Evolutionary conservation across 2,888 invertebrate genomes (phyloP), one percentile per base, ranked within the genome.

Genomic region (Thysanoteuthis rhombus): DNA sequence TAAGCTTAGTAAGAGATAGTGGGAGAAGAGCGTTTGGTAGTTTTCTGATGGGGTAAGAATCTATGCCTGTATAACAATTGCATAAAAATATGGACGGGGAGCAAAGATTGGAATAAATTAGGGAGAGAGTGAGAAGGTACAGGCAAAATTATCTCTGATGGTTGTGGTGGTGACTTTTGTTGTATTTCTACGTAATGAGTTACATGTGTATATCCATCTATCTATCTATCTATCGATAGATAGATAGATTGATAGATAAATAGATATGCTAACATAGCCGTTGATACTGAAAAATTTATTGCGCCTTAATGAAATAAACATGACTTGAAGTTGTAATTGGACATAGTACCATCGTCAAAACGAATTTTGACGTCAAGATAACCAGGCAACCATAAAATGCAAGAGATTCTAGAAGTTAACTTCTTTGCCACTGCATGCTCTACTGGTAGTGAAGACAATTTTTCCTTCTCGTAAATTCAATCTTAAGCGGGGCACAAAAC

Each of bases 361-460:
- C 75, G 75, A 36, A 75, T 36, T 75, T 75, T 75, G 75, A 75
- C 75, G 75, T 75, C 12, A 75, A 75, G 75, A 36, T 36, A 75
- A 75, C 75, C 75, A 75, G 75, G 75, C 75, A 75, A 75, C 75
- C 75, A 75, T 75, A 75, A 75, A 75, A 75, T 75, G n/a, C n/a
- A 36, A 75, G 75, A 36, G n/a, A 75, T 75, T 75, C 75, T 75
- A 36, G 19, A 75, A 75, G 75, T 75, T n/a, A 75, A 75, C n/a
- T 75, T 75, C 75, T 75, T 75, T 75, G 75, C 10, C 75, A n/a
- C 16, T 75, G 75, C 75, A 75, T n/a, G 36, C 16, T 75, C 75
- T n/a, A 12, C 75, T 75, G 75, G n/a, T 36, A 75, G 75, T 75
- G 75, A 75, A 75, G 75, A 75, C 75, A 75, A 75, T 75, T 75